phyloP scores from a whole-genome alignment of 2,888 invertebrate genomes.

The Eupeodes latifasciatus region DNA sequence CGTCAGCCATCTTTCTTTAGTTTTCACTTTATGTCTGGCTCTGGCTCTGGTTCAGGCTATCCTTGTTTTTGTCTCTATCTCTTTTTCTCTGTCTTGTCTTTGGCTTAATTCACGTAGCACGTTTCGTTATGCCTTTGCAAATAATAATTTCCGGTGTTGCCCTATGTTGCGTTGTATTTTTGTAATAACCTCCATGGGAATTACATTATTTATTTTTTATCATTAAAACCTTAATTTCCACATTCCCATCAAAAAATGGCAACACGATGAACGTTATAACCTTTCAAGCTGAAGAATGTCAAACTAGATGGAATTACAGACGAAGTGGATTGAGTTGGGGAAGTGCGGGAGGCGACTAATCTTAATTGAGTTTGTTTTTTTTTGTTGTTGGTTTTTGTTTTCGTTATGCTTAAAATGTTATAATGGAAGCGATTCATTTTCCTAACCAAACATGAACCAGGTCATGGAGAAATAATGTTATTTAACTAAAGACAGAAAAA shows the following conservation, averaged over 20 bases:
- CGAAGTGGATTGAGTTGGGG: not conserved
- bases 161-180: conserved; percentile 64
- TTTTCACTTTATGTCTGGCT: conserved; percentile 16
- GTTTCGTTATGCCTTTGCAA: conserved; percentile 54
- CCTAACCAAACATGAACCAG: conserved; percentile 46
- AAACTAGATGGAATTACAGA: conserved; percentile 19
- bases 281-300: conserved; percentile 30
- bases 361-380: conserved; percentile 54
- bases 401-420: not conserved
- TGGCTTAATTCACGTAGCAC: conserved; percentile 29
- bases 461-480: conserved; percentile 61
- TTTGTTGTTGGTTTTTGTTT: not conserved
- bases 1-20: conserved; percentile 52
- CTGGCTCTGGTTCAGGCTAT: no score
- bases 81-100: not conserved
- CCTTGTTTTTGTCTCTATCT: no score
- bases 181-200: conserved; percentile 61
- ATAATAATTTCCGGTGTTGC: conserved; percentile 68
- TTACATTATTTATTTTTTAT: conserved; percentile 77
- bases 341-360: conserved; percentile 20
- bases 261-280: conserved; percentile 27
- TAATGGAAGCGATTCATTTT: conserved; percentile 45
- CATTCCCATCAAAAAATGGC: conserved; percentile 34
- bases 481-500: conserved; percentile 32
- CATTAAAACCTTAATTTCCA: conserved; percentile 82